phyloP scores from a whole-genome alignment of 2,797 vertebrate species.

The Ceyx erithaca region DNA sequence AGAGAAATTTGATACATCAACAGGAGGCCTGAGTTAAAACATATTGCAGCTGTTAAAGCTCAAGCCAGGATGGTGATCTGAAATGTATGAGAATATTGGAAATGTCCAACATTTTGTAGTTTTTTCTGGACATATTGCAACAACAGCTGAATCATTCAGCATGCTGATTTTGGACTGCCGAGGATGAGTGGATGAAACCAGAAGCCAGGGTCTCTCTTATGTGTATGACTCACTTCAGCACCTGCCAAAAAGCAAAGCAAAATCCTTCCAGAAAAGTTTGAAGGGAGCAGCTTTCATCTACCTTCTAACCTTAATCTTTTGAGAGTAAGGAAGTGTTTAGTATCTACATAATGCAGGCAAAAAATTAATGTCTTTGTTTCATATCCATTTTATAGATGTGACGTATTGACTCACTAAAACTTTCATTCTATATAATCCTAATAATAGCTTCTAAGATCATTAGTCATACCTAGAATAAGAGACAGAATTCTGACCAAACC shows the following conservation, averaged over 20 bases:
- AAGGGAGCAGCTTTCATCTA: background rate
- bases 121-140: constrained; percentile 39
- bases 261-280: background rate
- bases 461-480: background rate
- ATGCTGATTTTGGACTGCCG: constrained; percentile 36
- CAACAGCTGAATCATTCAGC: constrained; percentile 33
- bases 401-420: background rate
- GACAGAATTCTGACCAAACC: background rate
- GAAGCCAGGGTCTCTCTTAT: background rate
- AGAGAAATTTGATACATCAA: background rate
- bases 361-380: background rate
- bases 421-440: background rate
- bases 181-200: background rate
- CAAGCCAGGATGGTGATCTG: background rate
- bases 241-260: background rate
- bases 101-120: background rate
- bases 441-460: background rate
- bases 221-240: background rate
- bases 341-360: background rate
- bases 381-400: background rate
- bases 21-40: background rate
- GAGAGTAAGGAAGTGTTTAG: background rate
- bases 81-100: background rate
- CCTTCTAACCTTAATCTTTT: background rate
- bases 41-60: background rate